phyloP scores from a whole-genome alignment of 2,888 invertebrate genomes.

The Troilus luridus region DNA sequence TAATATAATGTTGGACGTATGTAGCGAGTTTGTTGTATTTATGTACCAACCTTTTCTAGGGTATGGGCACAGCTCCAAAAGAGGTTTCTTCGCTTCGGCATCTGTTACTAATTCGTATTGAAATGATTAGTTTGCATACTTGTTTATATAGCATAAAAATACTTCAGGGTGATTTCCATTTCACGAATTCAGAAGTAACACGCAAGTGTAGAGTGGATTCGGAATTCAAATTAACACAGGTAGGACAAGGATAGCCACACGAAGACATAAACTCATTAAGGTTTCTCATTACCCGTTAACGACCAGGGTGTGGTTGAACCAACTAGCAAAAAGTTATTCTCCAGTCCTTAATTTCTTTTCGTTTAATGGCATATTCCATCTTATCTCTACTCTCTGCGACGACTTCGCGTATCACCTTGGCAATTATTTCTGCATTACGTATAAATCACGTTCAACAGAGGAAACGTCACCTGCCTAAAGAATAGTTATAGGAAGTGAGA shows the following conservation, averaged over 20 bases:
- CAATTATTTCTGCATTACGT: slow-evolving; percentile 24
- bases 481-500: neutral
- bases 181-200: neutral
- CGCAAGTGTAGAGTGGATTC: neutral
- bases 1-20: too few species aligned
- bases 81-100: too few species aligned
- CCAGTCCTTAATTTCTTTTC: neutral
- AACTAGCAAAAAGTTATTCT: neutral
- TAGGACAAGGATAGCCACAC: neutral
- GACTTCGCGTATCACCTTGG: neutral
- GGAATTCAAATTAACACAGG: neutral
- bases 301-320: neutral
- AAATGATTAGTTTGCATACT: neutral
- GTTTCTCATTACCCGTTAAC: neutral
- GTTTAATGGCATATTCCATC: neutral
- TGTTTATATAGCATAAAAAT: neutral
- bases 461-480: neutral
- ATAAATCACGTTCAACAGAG: neutral
- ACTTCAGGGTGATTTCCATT: too few species aligned
- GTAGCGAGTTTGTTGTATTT: too few species aligned
- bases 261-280: slow-evolving; percentile 29
- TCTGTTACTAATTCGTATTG: too few species aligned
- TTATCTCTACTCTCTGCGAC: neutral
- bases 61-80: too few species aligned
- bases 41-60: too few species aligned